Evolutionary conservation across 2,888 invertebrate genomes (phyloP).

Genomic region (Hirtodrosophila alboralis): DNA sequence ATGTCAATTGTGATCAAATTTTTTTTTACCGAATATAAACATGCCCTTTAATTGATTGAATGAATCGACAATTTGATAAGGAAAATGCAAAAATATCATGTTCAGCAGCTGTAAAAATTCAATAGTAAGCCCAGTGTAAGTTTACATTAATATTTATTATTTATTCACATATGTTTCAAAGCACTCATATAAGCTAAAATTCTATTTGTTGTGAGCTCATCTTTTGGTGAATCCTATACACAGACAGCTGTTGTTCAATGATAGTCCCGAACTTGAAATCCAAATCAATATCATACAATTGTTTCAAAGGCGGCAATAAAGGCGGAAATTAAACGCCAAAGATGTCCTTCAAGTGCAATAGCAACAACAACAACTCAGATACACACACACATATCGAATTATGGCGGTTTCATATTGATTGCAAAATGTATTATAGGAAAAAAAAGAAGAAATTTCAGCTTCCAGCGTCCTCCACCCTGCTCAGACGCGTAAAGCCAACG

Average conservation of each 20-base stretch:
- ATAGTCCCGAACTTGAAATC: slow-evolving; percentile 9
- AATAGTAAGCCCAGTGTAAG: too few species aligned
- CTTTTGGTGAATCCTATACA: not conserved
- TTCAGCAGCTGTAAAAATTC: too few species aligned
- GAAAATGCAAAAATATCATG: too few species aligned
- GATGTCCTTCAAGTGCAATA: slow-evolving; percentile 67
- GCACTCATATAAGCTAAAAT: too few species aligned
- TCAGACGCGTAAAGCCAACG: slow-evolving; percentile 35
- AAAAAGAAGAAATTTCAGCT: slow-evolving; percentile 42
- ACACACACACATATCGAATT: slow-evolving; percentile 18
- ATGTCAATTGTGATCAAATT: too few species aligned
- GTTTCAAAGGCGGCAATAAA: slow-evolving; percentile 57
- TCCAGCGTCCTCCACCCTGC: not conserved
- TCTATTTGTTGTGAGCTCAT: not conserved
- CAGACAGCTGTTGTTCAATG: not conserved
- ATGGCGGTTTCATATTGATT: slow-evolving; percentile 58
- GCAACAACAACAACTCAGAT: slow-evolving; percentile 20
- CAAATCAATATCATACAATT: slow-evolving; percentile 55
- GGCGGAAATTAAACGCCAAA: slow-evolving; percentile 63
- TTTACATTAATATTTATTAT: too few species aligned
- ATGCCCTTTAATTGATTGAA: too few species aligned
- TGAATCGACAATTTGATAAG: too few species aligned
- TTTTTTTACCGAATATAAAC: too few species aligned
- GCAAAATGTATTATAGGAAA: slow-evolving; percentile 53
- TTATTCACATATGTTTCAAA: too few species aligned